Evolutionary conservation across 2,888 invertebrate species (phyloP), one percentile per base, ranked within the genome.

Genomic region (Thumatha senex): DNA sequence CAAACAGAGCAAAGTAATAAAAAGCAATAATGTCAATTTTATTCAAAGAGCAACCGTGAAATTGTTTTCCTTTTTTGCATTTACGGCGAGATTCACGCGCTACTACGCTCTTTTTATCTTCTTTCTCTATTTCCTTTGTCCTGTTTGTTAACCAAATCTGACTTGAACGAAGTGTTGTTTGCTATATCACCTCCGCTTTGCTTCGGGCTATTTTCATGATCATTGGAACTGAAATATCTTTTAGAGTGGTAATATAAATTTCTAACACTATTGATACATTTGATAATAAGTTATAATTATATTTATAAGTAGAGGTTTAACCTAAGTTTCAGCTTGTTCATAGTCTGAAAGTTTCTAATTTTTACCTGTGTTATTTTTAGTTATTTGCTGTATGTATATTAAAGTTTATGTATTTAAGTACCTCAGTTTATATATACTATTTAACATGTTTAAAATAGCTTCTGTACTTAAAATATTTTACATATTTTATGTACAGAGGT

Each of bases 101-200:
- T 56, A 63, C 72, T 70, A 78, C 83, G n/a, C n/a, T 81, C 18
- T 84, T 83, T 85, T 31, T 83, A 82, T 82, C 78, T 72, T 67
- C 70, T 76, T 80, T 78, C 71, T 70, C 70, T 78, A 81, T 78
- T 69, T 74, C 78, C 79, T 82, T 84, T 81, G 78, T 80, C 72
- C 76, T 78, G 76, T 80, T 82, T 80, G 76, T 81, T 73, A 72
- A 72, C 65, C 76, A 67, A 73, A 74, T 76, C 77, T 63, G 73
- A 70, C 77, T 74, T 74, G 72, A 67, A 80, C 72, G 11, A 80
- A 80, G 82, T 79, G 78, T 80, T 80, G 76, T 78, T 80, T 79
- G 77, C 75, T 75, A 73, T 76, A 69, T 70, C 68, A 70, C 70
- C 70, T 66, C 61, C 62, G 59, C 58, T 67, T 58, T 61, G 69